Percentiles rank a stretch among this genome's conserved stretches.
These are phyloP conservation scores for Coturnix japonica DNA, from an alignment of 2,113 vertebrate species.

Conservation along the genomic window DNA sequence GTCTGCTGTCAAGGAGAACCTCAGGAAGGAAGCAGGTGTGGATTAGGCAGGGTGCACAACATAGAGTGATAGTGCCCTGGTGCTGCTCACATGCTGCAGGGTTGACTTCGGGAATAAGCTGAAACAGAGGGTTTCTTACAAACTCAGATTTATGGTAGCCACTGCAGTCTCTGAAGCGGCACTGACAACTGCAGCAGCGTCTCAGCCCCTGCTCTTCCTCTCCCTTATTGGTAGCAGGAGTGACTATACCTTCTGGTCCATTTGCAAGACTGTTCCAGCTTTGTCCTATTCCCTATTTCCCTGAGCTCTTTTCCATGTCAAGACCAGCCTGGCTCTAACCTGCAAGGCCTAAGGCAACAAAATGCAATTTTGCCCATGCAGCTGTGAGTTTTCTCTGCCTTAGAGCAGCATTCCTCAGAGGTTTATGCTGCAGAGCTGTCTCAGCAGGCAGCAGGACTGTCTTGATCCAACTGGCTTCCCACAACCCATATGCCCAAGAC, in stretches of 20 bases:
- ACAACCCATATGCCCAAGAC: neutral
- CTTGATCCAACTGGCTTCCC: neutral
- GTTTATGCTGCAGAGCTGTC: neutral
- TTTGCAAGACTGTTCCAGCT: neutral
- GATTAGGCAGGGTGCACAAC: neutral
- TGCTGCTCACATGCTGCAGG: neutral
- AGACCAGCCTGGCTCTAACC: neutral
- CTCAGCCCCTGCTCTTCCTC: neutral
- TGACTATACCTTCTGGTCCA: neutral
- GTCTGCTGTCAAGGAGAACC: slow-evolving; percentile 75
- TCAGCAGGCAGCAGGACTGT: neutral
- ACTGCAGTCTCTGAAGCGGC: neutral
- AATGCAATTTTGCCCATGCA: neutral
- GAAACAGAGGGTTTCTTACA: neutral
- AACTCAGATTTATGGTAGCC: neutral
- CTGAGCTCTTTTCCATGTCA: neutral
- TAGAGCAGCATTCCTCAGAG: neutral
- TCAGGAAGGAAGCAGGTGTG: slow-evolving; percentile 68
- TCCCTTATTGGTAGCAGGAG: neutral
- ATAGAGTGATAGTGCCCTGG: neutral
- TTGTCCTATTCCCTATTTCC: neutral
- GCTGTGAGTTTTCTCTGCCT: neutral
- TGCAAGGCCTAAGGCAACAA: neutral
- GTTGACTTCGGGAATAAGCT: neutral
- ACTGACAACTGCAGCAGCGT: neutral